A percentile compares a stretch with the other conserved stretches of the same genome.
phyloP scores from a whole-genome alignment of 2,888 invertebrate species.

The Meloe dianella region DNA sequence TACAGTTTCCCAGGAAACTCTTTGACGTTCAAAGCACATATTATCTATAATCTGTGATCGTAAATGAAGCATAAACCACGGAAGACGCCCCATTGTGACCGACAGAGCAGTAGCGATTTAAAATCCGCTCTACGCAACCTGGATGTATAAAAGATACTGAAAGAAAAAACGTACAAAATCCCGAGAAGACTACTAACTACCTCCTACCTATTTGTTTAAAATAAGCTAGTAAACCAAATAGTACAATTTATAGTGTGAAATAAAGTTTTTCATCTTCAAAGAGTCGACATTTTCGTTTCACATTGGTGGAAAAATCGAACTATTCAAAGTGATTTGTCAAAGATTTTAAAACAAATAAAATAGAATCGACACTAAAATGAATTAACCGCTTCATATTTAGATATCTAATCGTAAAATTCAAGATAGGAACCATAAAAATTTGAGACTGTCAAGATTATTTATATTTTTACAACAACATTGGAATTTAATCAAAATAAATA shows the following conservation, averaged over 20 bases:
- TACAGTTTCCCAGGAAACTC: slow-evolving; percentile 36
- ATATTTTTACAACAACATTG: not conserved
- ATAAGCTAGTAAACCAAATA: not conserved
- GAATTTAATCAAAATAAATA: not conserved
- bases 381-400: not conserved
- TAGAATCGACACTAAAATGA: not conserved
- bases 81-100: slow-evolving; percentile 39
- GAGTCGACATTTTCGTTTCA: too few relatives aligned
- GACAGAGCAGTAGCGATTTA: slow-evolving; percentile 47
- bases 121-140: slow-evolving; percentile 48
- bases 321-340: too few relatives aligned
- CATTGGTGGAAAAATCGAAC: too few relatives aligned
- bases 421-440: not conserved
- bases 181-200: not conserved
- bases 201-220: not conserved
- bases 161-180: not conserved
- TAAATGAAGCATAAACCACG: slow-evolving; percentile 36
- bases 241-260: not conserved
- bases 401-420: not conserved
- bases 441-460: not conserved
- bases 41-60: slow-evolving; percentile 41
- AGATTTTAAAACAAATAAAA: not conserved
- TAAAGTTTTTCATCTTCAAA: not conserved
- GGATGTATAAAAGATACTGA: slow-evolving; percentile 45
- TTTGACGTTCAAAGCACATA: slow-evolving; percentile 40